These are phyloP conservation scores for Mormyrus iriodes DNA, from an alignment of 2,113 vertebrate genomes.

Conservation along the genomic window DNA sequence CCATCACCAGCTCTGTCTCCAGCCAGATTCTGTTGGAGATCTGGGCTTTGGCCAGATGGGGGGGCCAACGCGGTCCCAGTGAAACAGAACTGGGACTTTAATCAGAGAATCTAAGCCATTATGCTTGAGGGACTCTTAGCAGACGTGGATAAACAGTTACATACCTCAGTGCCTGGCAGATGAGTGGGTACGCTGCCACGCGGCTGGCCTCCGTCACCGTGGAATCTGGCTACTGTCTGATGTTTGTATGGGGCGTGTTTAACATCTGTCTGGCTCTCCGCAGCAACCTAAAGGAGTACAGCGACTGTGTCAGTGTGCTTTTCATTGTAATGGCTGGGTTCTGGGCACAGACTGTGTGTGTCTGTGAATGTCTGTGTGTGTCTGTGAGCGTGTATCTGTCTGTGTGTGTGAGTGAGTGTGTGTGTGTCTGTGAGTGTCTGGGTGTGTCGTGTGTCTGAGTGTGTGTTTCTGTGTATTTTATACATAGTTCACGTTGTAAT, in stretches of 20 bases:
- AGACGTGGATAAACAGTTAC: slow-evolving; percentile 22
- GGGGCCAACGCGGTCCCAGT: background rate
- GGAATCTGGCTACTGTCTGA: background rate
- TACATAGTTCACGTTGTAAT: too few relatives aligned
- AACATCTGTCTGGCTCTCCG: background rate
- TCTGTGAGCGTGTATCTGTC: background rate
- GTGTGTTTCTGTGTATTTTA: background rate
- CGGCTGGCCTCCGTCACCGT: background rate
- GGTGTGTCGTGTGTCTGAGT: background rate
- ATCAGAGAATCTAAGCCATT: background rate
- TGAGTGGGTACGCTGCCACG: background rate
- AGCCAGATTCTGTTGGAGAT: too few relatives aligned
- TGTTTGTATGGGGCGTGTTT: background rate
- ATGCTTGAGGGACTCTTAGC: slow-evolving; percentile 11
- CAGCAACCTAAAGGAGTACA: background rate
- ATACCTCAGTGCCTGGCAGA: background rate
- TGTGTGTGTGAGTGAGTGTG: background rate
- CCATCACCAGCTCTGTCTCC: too few relatives aligned
- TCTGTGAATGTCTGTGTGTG: slow-evolving; percentile 11
- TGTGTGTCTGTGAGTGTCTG: background rate
- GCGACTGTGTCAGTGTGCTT: background rate
- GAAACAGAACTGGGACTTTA: background rate
- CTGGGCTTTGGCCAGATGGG: too few relatives aligned
- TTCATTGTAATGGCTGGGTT: background rate
- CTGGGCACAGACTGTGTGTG: slow-evolving; percentile 20